Evolutionary conservation across 2,113 vertebrate genomes (phyloP).

Genomic region (Octodon degus): DNA sequence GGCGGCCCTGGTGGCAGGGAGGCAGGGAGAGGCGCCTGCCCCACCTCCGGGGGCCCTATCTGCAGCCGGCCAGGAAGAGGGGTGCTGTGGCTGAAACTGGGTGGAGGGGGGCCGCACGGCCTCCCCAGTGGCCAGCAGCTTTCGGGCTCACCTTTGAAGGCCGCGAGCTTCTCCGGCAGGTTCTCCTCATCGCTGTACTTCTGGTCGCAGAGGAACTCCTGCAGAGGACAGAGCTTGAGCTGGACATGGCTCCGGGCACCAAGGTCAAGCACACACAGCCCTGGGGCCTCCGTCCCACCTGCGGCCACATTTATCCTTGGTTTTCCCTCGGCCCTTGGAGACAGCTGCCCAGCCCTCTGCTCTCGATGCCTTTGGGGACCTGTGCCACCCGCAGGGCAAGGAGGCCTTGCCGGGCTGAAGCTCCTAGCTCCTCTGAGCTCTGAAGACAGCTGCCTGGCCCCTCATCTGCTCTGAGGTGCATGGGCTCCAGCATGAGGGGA

Average conservation of each 20-base stretch:
- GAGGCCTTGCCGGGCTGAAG: too few relatives aligned
- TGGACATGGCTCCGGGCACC: background rate
- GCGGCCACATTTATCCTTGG: background rate
- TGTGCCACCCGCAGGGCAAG: background rate
- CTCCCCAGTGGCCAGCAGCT: background rate
- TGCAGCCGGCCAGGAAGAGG: background rate
- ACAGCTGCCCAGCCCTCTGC: background rate
- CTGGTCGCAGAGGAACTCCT: conserved; percentile 97
- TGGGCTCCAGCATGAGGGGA: background rate
- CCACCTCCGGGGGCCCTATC: background rate
- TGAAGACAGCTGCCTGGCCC: background rate
- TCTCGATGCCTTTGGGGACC: background rate
- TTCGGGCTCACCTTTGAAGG: conserved; percentile 94
- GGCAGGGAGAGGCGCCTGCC: background rate
- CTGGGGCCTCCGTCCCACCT: accelerated
- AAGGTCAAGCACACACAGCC: background rate
- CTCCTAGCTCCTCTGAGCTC: background rate
- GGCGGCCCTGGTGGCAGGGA: background rate
- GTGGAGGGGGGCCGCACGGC: background rate
- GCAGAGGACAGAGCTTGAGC: background rate
- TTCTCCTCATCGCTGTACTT: conserved; percentile 97
- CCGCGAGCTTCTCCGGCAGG: conserved; percentile 92
- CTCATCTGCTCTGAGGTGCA: background rate
- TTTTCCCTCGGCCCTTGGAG: background rate
- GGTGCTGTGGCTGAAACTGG: background rate